Percentiles rank a stretch among this genome's conserved stretches.
Evolutionary conservation across 2,888 invertebrate species (phyloP).

Genomic region (Troilus luridus): DNA sequence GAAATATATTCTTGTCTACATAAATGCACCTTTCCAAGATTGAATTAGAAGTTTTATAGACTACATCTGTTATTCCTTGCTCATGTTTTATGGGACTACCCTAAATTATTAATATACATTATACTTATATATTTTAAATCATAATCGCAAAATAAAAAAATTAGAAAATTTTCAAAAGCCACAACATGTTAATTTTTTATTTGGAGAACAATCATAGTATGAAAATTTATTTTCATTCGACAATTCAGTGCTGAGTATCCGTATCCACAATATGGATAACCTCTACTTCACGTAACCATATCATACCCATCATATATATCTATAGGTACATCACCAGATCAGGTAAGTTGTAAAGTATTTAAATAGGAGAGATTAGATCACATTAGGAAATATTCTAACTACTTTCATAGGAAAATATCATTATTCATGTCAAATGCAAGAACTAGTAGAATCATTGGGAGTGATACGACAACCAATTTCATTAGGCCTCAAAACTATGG

Average conservation of each 20-base stretch:
- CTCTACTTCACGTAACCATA: too few species aligned
- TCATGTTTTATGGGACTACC: not conserved
- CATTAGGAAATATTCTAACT: too few species aligned
- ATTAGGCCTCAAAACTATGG: too few species aligned
- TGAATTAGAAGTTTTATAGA: slow-evolving; percentile 26
- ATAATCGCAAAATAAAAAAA: not conserved
- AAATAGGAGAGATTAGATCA: too few species aligned
- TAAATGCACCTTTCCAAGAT: slow-evolving; percentile 71
- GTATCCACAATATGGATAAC: too few species aligned
- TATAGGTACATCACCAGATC: too few species aligned
- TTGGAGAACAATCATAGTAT: not conserved
- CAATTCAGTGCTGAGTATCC: not conserved
- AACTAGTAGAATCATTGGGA: too few species aligned
- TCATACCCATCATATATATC: too few species aligned
- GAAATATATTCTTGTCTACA: slow-evolving; percentile 81
- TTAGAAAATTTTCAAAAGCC: not conserved
- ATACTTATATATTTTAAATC: not conserved
- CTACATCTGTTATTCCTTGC: not conserved
- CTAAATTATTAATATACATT: not conserved
- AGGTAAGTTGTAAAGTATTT: too few species aligned
- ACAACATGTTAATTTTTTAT: not conserved
- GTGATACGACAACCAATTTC: too few species aligned
- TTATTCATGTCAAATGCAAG: too few species aligned
- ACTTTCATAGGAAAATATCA: too few species aligned
- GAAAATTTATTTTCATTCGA: not conserved